Conservation (phyloP, 1,140 invertebrate species). For the Tetranychus urticae region DNA sequence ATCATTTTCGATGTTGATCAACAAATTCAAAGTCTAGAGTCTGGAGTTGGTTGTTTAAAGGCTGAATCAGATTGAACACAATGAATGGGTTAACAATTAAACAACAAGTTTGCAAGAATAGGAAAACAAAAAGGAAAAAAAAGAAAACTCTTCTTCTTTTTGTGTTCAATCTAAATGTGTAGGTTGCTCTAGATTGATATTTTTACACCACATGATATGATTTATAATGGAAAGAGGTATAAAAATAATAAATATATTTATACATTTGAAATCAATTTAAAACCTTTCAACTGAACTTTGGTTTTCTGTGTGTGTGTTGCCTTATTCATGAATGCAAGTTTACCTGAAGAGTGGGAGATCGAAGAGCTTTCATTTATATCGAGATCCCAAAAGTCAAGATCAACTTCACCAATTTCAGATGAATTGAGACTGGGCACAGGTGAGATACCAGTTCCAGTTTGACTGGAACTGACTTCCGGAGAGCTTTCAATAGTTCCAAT, state of each 20-base stretch:
- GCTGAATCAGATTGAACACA: too few relatives aligned
- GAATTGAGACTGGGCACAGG: slow-evolving; percentile 20
- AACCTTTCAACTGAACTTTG: too few relatives aligned
- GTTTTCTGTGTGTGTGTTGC: too few relatives aligned
- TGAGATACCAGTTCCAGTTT: slow-evolving; percentile 10
- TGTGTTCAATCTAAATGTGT: too few relatives aligned
- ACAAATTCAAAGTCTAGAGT: not conserved
- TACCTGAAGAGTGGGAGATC: slow-evolving; percentile 11
- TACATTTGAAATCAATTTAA: not conserved
- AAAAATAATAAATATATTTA: too few relatives aligned
- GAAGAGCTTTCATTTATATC: slow-evolving; percentile 20
- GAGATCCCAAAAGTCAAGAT: slow-evolving; percentile 54
- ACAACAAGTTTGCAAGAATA: not conserved
- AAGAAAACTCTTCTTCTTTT: not conserved
- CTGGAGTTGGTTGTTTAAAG: too few relatives aligned
- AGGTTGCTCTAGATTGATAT: too few relatives aligned
- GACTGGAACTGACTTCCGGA: slow-evolving; percentile 40
- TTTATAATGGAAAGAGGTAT: too few relatives aligned
- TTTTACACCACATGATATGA: too few relatives aligned
- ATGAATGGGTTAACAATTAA: too few relatives aligned
- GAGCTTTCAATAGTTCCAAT: slow-evolving; percentile 34
- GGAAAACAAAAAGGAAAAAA: not conserved
- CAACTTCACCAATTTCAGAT: slow-evolving; percentile 36
- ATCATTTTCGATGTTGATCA: not conserved
- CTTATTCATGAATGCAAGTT: not conserved